Evolutionary conservation across 2,113 vertebrate genomes (phyloP).

Genomic region (Neofelis nebulosa): DNA sequence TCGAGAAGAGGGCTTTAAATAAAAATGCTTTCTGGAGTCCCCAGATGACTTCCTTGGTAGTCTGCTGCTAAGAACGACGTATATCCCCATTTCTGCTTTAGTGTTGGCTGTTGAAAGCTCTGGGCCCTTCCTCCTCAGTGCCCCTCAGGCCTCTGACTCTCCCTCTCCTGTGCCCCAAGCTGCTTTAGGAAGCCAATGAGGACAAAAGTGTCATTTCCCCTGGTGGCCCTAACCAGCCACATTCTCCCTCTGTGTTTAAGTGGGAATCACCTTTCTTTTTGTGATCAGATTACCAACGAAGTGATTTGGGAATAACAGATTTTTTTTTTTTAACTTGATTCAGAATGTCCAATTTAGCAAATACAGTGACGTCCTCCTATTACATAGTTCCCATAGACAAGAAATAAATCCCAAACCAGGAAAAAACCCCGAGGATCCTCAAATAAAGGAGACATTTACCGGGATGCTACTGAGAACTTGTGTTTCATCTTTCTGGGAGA

Average conservation of each 20-base stretch:
- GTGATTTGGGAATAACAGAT: slow-evolving; percentile 4
- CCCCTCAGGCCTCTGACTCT: neutral
- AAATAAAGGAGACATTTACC: neutral
- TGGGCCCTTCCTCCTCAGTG: neutral
- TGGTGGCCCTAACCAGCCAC: neutral
- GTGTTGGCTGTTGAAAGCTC: neutral
- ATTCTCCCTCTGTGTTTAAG: neutral
- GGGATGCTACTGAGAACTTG: neutral
- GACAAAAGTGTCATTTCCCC: neutral
- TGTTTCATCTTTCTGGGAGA: neutral
- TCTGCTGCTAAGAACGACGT: neutral
- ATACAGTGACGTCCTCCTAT: neutral
- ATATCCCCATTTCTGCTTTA: neutral
- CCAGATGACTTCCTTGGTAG: neutral
- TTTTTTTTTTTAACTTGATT: neutral
- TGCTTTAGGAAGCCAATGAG: neutral
- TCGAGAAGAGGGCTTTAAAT: slow-evolving; percentile 3
- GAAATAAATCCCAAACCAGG: neutral
- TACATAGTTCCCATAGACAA: neutral
- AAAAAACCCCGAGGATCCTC: neutral
- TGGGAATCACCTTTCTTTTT: slow-evolving; percentile 14
- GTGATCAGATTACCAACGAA: slow-evolving; percentile 19
- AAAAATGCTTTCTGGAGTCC: neutral
- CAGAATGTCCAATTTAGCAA: neutral
- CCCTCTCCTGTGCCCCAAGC: neutral